These are phyloP conservation scores for Phrynocephalus versicolor DNA, from an alignment of 2,113 vertebrate species.

Conservation along the genomic window DNA sequence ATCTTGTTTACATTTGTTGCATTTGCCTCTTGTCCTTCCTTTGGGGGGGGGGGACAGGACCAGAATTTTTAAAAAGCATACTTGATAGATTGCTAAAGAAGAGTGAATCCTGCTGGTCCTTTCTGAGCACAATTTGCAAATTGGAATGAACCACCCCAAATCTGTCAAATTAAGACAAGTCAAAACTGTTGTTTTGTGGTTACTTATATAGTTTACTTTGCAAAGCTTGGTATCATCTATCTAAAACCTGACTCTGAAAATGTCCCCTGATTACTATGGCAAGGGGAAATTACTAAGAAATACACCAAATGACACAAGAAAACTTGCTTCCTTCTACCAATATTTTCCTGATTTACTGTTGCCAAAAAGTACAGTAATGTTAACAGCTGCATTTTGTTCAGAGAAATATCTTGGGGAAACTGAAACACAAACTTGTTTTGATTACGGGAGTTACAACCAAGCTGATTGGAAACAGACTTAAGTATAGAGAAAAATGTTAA, in stretches of 20 bases:
- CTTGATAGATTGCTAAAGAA: background rate
- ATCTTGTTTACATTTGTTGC: conserved; percentile 14
- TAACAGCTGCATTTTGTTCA: conserved; percentile 52
- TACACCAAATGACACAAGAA: conserved; percentile 46
- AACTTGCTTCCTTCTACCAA: conserved; percentile 57
- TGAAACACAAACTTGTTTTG: conserved; percentile 12
- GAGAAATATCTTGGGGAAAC: conserved; percentile 23
- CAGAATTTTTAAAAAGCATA: no score
- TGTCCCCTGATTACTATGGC: conserved; percentile 46
- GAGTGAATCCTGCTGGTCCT: background rate
- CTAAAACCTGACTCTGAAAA: conserved; percentile 37
- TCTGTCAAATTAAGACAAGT: conserved; percentile 22
- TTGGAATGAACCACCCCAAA: background rate
- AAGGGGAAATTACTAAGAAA: conserved; percentile 47
- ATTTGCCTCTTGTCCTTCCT: conserved; percentile 40
- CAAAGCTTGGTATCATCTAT: conserved; percentile 42
- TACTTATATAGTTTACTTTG: conserved; percentile 22
- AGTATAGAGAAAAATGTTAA: conserved; percentile 7
- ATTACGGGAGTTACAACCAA: conserved; percentile 1
- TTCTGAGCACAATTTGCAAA: background rate
- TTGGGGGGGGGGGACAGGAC: no score
- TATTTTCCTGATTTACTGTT: conserved; percentile 48
- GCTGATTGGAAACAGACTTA: background rate
- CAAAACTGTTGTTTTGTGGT: background rate
- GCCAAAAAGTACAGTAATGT: conserved; percentile 51